Evolutionary conservation across 2,797 vertebrate species (phyloP).

Genomic region (Danio choprae): DNA sequence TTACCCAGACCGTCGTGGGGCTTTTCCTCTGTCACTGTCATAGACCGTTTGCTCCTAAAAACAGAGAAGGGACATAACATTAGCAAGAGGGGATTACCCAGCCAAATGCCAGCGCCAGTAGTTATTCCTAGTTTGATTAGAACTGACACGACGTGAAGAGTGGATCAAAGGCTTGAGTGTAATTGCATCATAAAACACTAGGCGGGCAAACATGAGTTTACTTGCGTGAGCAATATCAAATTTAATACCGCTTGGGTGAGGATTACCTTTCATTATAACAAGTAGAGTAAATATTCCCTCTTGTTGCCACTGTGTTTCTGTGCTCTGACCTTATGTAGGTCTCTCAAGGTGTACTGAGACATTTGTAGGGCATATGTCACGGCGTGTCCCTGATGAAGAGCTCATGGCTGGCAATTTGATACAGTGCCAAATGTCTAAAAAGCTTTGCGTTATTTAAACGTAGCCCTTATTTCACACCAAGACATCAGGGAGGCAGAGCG

Average conservation of each 20-base stretch:
- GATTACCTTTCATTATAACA: conserved; percentile 36
- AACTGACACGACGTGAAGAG: conserved; percentile 40
- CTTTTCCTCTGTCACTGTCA: conserved; percentile 44
- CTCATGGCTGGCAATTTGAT: conserved; percentile 57
- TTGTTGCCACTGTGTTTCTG: conserved; percentile 20
- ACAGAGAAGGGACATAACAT: conserved; percentile 20
- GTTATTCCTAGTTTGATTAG: conserved; percentile 51
- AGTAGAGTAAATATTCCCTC: conserved; percentile 26
- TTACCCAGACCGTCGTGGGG: conserved; percentile 32
- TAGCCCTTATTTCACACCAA: conserved; percentile 65
- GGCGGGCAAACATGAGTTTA: conserved; percentile 44
- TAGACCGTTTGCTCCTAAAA: conserved; percentile 38
- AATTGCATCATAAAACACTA: conserved; percentile 51
- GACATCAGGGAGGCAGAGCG: conserved; percentile 64
- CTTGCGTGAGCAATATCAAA: conserved; percentile 32
- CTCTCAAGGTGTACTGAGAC: conserved; percentile 25
- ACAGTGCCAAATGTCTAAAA: conserved; percentile 59
- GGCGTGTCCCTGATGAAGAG: conserved; percentile 50
- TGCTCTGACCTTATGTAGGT: conserved; percentile 27
- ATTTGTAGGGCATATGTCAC: conserved; percentile 33
- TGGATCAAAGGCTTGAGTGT: conserved; percentile 18
- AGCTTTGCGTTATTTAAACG: conserved; percentile 65
- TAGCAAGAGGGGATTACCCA: conserved; percentile 24
- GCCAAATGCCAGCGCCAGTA: conserved; percentile 34
- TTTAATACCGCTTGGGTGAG: conserved; percentile 27